A percentile compares a stretch with the other conserved stretches of the same genome.
Conservation (phyloP, 2,797 vertebrate species). For the Pangasius macronema region DNA sequence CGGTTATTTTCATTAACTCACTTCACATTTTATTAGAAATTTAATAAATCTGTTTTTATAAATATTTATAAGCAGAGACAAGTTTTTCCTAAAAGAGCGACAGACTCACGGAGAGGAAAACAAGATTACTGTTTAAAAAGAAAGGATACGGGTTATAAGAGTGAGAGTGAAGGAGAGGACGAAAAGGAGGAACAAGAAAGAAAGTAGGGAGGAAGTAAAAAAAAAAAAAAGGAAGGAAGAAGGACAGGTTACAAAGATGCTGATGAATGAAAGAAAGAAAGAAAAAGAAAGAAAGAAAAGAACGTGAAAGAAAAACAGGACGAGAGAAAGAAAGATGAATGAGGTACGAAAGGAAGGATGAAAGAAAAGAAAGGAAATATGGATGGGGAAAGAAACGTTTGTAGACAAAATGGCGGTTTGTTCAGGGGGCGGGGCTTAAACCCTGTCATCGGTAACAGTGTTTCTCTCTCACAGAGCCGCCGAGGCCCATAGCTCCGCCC, state of each 20-base stretch:
- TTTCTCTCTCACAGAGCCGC: slow-evolving; percentile 79
- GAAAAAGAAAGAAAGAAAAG: no score
- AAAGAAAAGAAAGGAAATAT: no score
- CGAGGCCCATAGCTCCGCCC: slow-evolving; percentile 93
- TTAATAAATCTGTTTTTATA: slow-evolving; percentile 21
- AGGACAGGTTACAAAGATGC: no score
- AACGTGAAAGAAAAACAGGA: not conserved
- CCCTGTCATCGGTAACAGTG: not conserved
- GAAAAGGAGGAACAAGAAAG: not conserved
- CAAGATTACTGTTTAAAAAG: not conserved
- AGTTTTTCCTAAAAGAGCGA: not conserved
- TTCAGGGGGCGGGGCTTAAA: not conserved
- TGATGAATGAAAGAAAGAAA: not conserved
- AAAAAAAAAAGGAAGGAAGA: not conserved
- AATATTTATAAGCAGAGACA: slow-evolving; percentile 16
- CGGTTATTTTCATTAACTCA: slow-evolving; percentile 23
- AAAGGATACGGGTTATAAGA: not conserved
- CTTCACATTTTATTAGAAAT: slow-evolving; percentile 19
- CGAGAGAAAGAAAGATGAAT: not conserved
- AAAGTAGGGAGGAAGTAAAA: not conserved
- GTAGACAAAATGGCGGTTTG: no score
- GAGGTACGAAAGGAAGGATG: not conserved
- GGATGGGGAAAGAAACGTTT: no score
- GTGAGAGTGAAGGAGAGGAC: not conserved
- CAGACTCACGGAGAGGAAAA: not conserved